Percentiles rank a stretch among this genome's conserved stretches.
phyloP scores from a whole-genome alignment of 2,888 invertebrate genomes.

The Teleiodes luculella region DNA sequence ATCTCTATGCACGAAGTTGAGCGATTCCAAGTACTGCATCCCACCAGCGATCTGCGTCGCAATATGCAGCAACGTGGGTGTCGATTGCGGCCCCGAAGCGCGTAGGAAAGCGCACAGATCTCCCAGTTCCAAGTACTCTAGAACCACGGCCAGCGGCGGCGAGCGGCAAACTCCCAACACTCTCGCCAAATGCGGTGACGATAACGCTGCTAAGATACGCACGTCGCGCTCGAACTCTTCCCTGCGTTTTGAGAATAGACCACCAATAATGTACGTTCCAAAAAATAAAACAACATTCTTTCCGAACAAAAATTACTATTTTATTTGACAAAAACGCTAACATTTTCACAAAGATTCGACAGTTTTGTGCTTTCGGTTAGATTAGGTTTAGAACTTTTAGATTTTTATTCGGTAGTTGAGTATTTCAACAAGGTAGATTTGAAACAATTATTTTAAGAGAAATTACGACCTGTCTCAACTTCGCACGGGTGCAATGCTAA shows the following conservation, averaged over 20 bases:
- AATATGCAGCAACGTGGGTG: slow-evolving; percentile 85
- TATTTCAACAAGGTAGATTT: too few relatives aligned
- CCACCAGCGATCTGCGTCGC: slow-evolving; percentile 91
- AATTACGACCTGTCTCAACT: too few relatives aligned
- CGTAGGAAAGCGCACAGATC: slow-evolving; percentile 90
- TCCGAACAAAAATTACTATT: too few relatives aligned
- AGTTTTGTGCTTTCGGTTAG: too few relatives aligned
- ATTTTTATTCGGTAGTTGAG: too few relatives aligned
- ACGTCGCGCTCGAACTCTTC: slow-evolving; percentile 92
- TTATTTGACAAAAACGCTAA: background rate
- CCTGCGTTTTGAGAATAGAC: too few relatives aligned
- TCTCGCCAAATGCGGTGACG: slow-evolving; percentile 86
- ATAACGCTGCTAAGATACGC: slow-evolving; percentile 89
- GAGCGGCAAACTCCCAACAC: slow-evolving; percentile 87
- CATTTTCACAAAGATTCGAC: too few relatives aligned
- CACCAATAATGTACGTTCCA: background rate
- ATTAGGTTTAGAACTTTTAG: too few relatives aligned
- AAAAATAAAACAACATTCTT: too few relatives aligned
- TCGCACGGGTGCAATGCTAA: too few relatives aligned
- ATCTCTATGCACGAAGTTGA: slow-evolving; percentile 94
- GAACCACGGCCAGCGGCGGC: slow-evolving; percentile 87
- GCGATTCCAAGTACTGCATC: slow-evolving; percentile 91
- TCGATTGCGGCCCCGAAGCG: slow-evolving; percentile 82
- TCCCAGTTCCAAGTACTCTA: slow-evolving; percentile 90
- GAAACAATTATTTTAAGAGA: too few relatives aligned